Base-by-base conservation (phyloP, 2,888 invertebrate species). In the Ceramica pisi region DNA sequence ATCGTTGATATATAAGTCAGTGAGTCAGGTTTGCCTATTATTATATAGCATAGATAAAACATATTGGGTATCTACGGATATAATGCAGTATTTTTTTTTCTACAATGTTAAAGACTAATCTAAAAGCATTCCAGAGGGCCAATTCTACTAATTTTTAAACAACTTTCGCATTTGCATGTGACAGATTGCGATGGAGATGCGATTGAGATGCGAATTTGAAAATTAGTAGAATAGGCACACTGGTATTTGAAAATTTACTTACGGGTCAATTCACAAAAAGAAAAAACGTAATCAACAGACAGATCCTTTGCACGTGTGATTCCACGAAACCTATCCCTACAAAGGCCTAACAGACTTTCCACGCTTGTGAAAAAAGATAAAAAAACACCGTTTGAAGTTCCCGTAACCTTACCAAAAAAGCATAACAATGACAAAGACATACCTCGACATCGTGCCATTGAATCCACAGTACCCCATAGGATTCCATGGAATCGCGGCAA, bases 371-470 rank as follows among this genome's bases (percentile, higher is more conserved):
- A 57, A 66, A 26, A 44, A 55, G 35, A 38, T 26, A 23, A 64
- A 56, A 71, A 56, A 21, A 4, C 23, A 48, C 60, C 31, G 64
- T 78, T 59, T 57, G 9, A 61, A 38, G 23, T 64, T 65, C 57
- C 38, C 7, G 23, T 64, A 56, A 46, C 46, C 21, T 41, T 16
- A 21, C 46, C 38, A n/a, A 69, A 82, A 79, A 82, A 78, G 10
- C 38, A 41, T 38, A 56, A 59, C 16, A 63, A 26, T 38, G 46
- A 70, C 38, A 75, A 53, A 71, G 51, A 70, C 48, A 71, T 72
- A 55, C 26, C 57, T 67, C 31, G 55, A n/a, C 51, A 70, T 55
- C 71, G 65, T 68, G 71, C 73, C 57, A 84, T 84, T 84, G 70
- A 77, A 68, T 68, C 57, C 38, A n/a, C 21, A 72, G 60, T 72